A percentile compares a stretch with the other conserved stretches of the same genome.
phyloP scores from a whole-genome alignment of 2,797 vertebrate species.

The Sebastes iracundus region DNA sequence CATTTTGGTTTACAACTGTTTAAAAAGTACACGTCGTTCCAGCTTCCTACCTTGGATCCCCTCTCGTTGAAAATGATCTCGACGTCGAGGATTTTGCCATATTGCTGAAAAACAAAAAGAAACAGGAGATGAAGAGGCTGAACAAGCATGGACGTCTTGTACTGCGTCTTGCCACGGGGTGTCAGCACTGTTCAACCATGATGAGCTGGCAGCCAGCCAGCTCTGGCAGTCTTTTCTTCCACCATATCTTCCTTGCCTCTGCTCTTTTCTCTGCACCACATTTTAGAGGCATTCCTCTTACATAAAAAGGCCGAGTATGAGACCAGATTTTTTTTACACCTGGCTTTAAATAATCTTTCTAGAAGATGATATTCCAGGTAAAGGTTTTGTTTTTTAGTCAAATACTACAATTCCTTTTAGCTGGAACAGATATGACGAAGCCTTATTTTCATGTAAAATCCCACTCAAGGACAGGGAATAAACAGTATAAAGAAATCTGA shows the following conservation, averaged over 20 bases:
- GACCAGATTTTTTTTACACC: conserved; percentile 11
- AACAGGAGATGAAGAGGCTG: conserved; percentile 23
- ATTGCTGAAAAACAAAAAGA: conserved; percentile 79
- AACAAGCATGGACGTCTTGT: conserved; percentile 22
- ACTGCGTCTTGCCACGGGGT: conserved; percentile 68
- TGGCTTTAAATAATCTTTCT: conserved; percentile 3
- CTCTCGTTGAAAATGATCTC: conserved; percentile 89
- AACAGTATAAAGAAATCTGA: neutral
- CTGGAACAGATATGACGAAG: neutral
- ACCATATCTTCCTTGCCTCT: conserved; percentile 40
- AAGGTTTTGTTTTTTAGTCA: neutral
- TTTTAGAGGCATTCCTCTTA: conserved; percentile 38
- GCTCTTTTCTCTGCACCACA: conserved; percentile 60
- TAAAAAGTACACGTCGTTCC: neutral
- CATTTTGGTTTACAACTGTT: neutral
- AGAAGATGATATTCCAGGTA: neutral
- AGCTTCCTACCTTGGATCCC: conserved; percentile 84
- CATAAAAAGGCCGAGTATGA: neutral
- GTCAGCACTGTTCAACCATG: conserved; percentile 73
- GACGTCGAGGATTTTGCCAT: conserved; percentile 87
- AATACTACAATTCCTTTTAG: neutral
- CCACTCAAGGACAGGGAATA: neutral
- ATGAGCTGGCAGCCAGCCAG: conserved; percentile 53
- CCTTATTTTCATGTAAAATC: conserved; percentile 1
- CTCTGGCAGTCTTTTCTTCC: conserved; percentile 39